Base-by-base conservation (phyloP, 2,888 invertebrate genomes). In the Epinotia ramella region DNA sequence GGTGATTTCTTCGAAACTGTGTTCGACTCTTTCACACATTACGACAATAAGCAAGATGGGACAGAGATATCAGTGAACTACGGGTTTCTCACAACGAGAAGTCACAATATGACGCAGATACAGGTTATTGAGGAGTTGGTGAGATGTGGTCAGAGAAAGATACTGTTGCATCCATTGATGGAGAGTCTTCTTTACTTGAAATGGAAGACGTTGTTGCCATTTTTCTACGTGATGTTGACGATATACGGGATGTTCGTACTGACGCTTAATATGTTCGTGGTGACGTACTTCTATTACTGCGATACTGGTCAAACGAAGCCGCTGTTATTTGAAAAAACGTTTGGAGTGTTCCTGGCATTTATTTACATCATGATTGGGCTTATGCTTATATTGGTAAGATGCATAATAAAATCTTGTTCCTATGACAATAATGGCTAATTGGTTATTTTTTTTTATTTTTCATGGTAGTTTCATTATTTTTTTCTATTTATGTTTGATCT, bases 111-210 rank as follows among this genome's bases (percentile, higher is more conserved):
- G 88, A 3, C 75, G n/a, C 75, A 75, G 44, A 75, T 75, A 44
- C 75, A 75, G 40, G 75, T 79, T 91, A 18, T 79, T 89, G 53
- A 86, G 87, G 77, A 87, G 86, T 57, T 87, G 87, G 12, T 87
- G 86, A 68, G 86, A 63, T 81, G 81, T 40, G 84, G 87, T 7
- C 85, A 89, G 64, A 86, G 86, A 18, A 81, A 83, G 13, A 80
- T 91, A 2, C 81, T 93, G 12, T 81, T 90, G 13, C 92, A 93
- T 81, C 93, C 92, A 0, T 80, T 91, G 53, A 83, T 92, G 7
- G 90, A 92, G 79, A 90, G 89, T 65, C 92, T 91, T 77, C 81
- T 92, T 24, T 84, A 84, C 77, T 79, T 91, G 11, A 92, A 92
- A 77, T 93, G 92, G 92, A 82, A 83, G 53, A 86, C 86, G 24